A percentile compares a stretch with the other conserved stretches of the same genome.
Conservation (phyloP, 2,797 vertebrate species). For the Ara ararauna region DNA sequence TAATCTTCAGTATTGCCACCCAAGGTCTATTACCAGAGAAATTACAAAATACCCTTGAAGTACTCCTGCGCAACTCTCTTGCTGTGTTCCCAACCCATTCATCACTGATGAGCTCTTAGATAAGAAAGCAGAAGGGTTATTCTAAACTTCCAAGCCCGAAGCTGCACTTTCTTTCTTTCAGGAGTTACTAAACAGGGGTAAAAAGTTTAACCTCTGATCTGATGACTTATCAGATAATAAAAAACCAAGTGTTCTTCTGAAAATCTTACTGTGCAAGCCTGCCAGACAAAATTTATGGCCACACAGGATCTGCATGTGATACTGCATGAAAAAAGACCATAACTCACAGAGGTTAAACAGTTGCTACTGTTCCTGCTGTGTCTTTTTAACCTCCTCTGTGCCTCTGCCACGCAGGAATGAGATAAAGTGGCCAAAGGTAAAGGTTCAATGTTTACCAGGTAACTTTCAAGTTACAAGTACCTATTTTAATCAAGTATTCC, state of each 20-base stretch:
- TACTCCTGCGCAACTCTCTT: not conserved
- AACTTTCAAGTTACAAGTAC: not conserved
- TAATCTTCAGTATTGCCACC: not conserved
- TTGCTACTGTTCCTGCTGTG: not conserved
- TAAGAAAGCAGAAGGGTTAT: not conserved
- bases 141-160: not conserved
- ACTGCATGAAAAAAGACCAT: not conserved
- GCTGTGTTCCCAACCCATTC: not conserved
- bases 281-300: not conserved
- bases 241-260: not conserved
- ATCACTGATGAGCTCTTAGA: not conserved
- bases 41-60: not conserved
- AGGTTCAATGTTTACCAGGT: accelerated
- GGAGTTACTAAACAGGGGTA: not conserved
- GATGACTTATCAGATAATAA: not conserved
- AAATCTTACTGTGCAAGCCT: not conserved
- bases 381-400: not conserved
- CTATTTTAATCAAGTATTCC: not conserved
- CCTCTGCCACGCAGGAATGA: not conserved
- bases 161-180: not conserved
- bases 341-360: not conserved
- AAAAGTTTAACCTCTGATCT: not conserved
- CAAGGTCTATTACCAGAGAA: not conserved
- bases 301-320: not conserved
- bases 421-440: not conserved